A percentile compares a stretch with the other conserved stretches of the same genome.
Evolutionary conservation across 2,113 vertebrate species (phyloP).

Genomic region (Peucedramus taeniatus): DNA sequence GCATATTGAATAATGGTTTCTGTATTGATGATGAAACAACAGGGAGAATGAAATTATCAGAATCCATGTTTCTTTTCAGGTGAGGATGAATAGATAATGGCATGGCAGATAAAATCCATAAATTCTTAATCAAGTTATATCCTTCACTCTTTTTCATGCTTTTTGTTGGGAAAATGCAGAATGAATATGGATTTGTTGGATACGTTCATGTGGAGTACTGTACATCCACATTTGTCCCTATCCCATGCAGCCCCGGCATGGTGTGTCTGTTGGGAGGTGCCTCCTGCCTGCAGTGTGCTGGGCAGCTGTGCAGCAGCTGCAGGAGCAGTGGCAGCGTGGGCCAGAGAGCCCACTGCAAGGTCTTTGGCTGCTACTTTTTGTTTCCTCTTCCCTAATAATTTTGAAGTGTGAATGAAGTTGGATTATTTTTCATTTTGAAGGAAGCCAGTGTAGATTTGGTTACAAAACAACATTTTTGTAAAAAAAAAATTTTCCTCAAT

Average conservation of each 20-base stretch:
- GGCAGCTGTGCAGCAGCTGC: not conserved
- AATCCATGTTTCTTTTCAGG: not conserved
- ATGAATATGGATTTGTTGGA: not conserved
- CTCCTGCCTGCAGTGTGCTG: not conserved
- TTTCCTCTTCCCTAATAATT: not conserved
- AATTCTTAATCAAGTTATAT: not conserved
- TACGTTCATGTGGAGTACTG: not conserved
- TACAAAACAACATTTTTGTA: not conserved
- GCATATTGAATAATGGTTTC: not conserved
- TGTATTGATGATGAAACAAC: not conserved
- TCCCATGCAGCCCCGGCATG: fast-evolving
- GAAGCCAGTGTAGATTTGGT: not conserved
- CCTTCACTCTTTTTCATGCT: not conserved
- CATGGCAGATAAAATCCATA: not conserved
- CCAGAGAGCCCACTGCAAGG: not conserved
- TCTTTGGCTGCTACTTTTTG: not conserved
- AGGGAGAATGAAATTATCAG: not conserved
- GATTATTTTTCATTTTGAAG: not conserved
- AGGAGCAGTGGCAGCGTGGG: not conserved
- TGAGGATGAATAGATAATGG: not conserved
- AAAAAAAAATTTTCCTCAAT: not conserved
- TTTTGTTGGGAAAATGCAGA: not conserved
- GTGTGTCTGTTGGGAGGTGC: not conserved
- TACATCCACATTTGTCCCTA: not conserved
- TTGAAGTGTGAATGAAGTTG: not conserved